Evolutionary conservation across 2,888 invertebrate genomes (phyloP), one percentile per base, ranked within the genome.

Genomic region (Blastobasis adustella): DNA sequence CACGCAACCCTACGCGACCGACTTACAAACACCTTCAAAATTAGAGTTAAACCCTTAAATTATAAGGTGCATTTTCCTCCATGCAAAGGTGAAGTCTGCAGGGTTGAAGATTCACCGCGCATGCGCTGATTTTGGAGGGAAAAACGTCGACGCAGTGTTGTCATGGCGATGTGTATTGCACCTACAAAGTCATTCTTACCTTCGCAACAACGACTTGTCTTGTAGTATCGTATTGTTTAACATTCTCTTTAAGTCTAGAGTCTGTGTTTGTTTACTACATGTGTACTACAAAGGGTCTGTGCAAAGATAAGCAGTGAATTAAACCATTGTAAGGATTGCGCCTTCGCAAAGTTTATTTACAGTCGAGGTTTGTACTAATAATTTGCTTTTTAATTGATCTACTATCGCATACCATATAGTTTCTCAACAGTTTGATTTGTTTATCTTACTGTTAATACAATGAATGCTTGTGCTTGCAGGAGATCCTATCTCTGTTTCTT

Each of bases 81-180:
- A 56, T 40, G 47, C 43, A 5, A 41, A 42, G 9, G 39, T 43
- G 40, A 49, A 42, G 40, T 52, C 57, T 57, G 53, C 52, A 54
- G 53, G 53, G 60, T 56, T 53, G 10, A 45, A 44, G 44, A 49
- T 55, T 49, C 58, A 58, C 58, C 66, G 82, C 86, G 86, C 85
- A 85, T 84, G 86, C 84, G 84, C 75, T 62, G 58, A 60, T 84
- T 84, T 86, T 85, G 86, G 85, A 85, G 85, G 85, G 84, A 87
- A 85, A 82, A 76, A 67, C 69, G 52, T 52, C 58, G 69, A 71
- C 76, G 76, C 82, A 79, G 75, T 77, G 82, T 84, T 75, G 73
- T 68, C 73, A 86, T 84, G 64, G 71, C 72, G 58, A 85, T 79
- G 65, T 61, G 64, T 70, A 71, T 65, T 79, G 76, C 79, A 82